phyloP scores from a whole-genome alignment of 2,113 vertebrate species.

The Xenopus laevis region DNA sequence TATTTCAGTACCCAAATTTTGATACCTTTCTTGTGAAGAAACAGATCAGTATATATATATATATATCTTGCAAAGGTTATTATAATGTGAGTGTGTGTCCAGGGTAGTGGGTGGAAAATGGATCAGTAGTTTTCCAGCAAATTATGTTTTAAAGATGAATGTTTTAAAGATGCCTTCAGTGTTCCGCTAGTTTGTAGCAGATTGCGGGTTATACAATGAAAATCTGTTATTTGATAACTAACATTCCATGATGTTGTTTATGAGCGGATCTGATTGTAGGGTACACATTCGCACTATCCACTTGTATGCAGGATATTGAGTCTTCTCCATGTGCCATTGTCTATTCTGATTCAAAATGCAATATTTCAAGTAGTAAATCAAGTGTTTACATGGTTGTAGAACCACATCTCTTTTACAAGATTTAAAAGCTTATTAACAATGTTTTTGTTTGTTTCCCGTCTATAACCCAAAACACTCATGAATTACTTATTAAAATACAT shows the following conservation, averaged over 20 bases:
- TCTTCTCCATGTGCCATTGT: conserved; percentile 89
- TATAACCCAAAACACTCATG: background rate
- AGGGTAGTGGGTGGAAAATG: conserved; percentile 51
- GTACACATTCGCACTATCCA: conserved; percentile 80
- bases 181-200: conserved; percentile 80
- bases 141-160: conserved; percentile 76
- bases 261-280: conserved; percentile 91
- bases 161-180: conserved; percentile 79
- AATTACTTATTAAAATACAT: background rate
- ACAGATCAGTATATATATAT: conserved; percentile 72
- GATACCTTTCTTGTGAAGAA: conserved; percentile 72
- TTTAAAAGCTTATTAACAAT: conserved; percentile 50
- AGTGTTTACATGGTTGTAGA: conserved; percentile 66
- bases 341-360: conserved; percentile 80
- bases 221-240: conserved; percentile 74
- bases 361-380: conserved; percentile 75
- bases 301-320: conserved; percentile 80
- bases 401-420: conserved; percentile 55
- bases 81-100: conserved; percentile 65
- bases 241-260: conserved; percentile 91
- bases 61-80: conserved; percentile 72
- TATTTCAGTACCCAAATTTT: conserved; percentile 81
- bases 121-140: conserved; percentile 71
- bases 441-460: background rate
- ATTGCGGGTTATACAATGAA: conserved; percentile 69